Evolutionary conservation across 1,140 invertebrate species (phyloP).

Genomic region (Lerema accius): DNA sequence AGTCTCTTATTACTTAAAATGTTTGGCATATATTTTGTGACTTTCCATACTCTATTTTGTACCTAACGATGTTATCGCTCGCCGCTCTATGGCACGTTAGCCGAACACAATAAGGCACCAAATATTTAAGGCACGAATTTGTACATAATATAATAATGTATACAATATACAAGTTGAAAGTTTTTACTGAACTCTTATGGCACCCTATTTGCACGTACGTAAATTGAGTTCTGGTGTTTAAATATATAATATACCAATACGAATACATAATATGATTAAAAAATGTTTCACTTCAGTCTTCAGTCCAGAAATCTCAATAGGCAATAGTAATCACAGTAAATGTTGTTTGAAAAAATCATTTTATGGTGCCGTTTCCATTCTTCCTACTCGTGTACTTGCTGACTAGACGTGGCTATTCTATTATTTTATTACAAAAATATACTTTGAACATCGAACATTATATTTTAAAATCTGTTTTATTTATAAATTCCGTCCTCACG

Average conservation of each 20-base stretch:
- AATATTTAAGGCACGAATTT: constrained; percentile 68
- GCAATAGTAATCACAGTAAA: constrained; percentile 72
- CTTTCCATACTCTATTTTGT: constrained; percentile 68
- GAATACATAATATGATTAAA: constrained; percentile 43
- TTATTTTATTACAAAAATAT: too few species aligned
- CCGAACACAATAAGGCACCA: constrained; percentile 61
- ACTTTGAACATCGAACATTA: too few species aligned
- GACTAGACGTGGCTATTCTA: neutral
- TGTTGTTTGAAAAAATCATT: constrained; percentile 41
- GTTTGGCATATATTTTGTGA: constrained; percentile 74
- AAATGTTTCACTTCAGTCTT: constrained; percentile 71
- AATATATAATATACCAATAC: constrained; percentile 32
- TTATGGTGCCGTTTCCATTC: constrained; percentile 31
- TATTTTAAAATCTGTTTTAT: neutral
- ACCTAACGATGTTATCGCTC: constrained; percentile 50
- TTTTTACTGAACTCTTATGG: constrained; percentile 51
- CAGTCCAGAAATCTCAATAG: constrained; percentile 76
- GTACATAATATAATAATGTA: constrained; percentile 35
- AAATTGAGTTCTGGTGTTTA: constrained; percentile 48
- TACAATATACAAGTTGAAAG: constrained; percentile 32
- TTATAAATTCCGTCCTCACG: neutral
- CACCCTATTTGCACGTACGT: constrained; percentile 67
- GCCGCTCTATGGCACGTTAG: constrained; percentile 63
- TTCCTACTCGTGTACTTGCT: constrained; percentile 17
- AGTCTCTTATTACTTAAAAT: constrained; percentile 31